Base-by-base conservation (phyloP, 2,113 vertebrate species). In the Seriola dumerili region DNA sequence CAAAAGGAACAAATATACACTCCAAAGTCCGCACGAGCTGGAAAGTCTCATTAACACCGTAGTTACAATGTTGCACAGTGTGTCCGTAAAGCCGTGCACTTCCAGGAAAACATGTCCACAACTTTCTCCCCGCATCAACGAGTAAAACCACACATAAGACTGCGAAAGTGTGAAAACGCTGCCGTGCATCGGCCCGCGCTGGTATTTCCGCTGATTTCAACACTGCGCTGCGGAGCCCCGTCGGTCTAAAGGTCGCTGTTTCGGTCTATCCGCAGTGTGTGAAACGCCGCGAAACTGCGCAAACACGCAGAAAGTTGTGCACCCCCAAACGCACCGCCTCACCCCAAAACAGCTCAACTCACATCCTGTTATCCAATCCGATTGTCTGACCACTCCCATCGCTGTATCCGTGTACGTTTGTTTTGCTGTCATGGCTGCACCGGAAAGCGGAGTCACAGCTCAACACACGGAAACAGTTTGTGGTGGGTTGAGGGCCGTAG, bases 331-430 rank as follows among this genome's bases (percentile, higher is more conserved):
- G 69, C 72, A 46, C 46, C 82, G 88, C 89, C 92, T 92, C 92
- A 82, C 92, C 92, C 92, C 81, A 79, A 93, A 92, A 89, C 92
- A 90, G 89, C 74, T 44, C 87, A 71, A 87, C 88, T 91, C 83
- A 84, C 88, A 89, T 91, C 91, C 90, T 91, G 94, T 90, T 89
- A 65, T 91, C 93, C 94, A 92, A 94, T 93, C 94, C 88, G 75
- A 76, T 87, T 16, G 73, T 72, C 67, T 73, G 84, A 44, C 84
- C 88, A 88, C 92, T 66, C 94, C 92, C 84, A 89, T 77, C 36
- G 38, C 34, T 25, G 85, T 72, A 77, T 93, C 90, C 86, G 92
- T 84, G 87, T 94, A 12, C 90, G 89, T 74, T 94, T 67, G 92
- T 82, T 94, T 92, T 80, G 25, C 0, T 10, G 48, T 16, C n/a